Evolutionary conservation across 2,797 vertebrate species (phyloP).

Genomic region (Galaxias olidus): DNA sequence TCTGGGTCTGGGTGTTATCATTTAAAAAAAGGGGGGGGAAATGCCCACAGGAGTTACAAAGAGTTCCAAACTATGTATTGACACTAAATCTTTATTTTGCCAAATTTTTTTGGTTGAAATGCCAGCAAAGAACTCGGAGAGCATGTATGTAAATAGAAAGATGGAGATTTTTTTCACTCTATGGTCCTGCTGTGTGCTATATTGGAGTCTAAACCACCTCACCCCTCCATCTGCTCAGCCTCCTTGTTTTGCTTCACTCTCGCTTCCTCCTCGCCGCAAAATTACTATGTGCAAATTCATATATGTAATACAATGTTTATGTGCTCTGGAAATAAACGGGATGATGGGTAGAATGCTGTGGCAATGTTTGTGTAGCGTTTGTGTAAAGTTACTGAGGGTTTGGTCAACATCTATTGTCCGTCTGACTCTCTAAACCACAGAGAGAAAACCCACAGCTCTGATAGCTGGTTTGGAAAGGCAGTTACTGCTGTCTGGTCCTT

Average conservation of each 20-base stretch:
- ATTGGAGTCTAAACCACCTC: constrained; percentile 66
- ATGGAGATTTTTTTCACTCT: too few relatives aligned
- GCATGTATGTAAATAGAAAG: too few relatives aligned
- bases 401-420: constrained; percentile 66
- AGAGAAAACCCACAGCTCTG: constrained; percentile 59
- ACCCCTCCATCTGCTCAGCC: constrained; percentile 17
- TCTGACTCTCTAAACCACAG: constrained; percentile 50
- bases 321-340: constrained; percentile 72
- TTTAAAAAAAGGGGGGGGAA: too few relatives aligned
- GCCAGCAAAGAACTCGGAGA: too few relatives aligned
- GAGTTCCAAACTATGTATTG: too few relatives aligned
- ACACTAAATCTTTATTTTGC: too few relatives aligned
- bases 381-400: constrained; percentile 35
- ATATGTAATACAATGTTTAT: constrained; percentile 71
- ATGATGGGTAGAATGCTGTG: constrained; percentile 41
- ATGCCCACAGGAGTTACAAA: too few relatives aligned
- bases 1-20: too few relatives aligned
- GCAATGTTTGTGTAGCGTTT: constrained; percentile 31
- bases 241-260: constrained; percentile 63
- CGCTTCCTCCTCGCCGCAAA: constrained; percentile 77
- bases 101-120: too few relatives aligned
- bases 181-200: constrained; percentile 17
- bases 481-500: constrained; percentile 66
- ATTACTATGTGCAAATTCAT: constrained; percentile 77
- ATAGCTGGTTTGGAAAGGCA: constrained; percentile 69